Base-by-base conservation (phyloP, 92 coral and sea anemone genomes). In the Bergia puertoricense region DNA sequence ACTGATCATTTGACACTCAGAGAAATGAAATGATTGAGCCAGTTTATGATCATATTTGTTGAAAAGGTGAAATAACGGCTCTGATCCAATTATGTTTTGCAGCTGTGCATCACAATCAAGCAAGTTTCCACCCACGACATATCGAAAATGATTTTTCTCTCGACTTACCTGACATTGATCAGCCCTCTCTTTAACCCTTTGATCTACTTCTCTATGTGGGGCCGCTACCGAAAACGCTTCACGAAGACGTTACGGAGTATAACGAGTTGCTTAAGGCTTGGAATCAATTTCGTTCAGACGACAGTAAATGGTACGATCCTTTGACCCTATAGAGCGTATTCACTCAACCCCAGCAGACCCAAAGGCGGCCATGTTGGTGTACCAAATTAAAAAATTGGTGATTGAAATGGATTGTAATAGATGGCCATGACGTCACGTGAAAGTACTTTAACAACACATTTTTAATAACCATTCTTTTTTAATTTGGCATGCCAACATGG, bases 91-190 rank as follows among this genome's bases (percentile, higher is more conserved):
- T 46, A 66, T 39, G 6, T 14, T 65, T 82, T 82, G 5, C 50
- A 85, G 88, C 30, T 85, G 44, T 85, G 88, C 39, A 71, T 85
- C 40, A 85, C 88, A 6, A 36, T 85, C 65, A 69, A 85, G 80
- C 88, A 85, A 85, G 67, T 85, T 71, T 85, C 68, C 8, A 42
- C 41, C 6, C 42, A 20, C 51, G 88, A 85, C 79, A 71, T 85
- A 57, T 85, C 88, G 13, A 4, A 45, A 62, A 85, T 85, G 88
- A 43, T 85, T 8, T 72, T 85, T 46, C 23, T 85, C 39, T 51
- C 88, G 2, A 40, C 88, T 11, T 85, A 71, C n/a, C 88, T 85
- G 67, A 57, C 88, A 0, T 77, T 71, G 22, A 45, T 57, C 46
- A 85, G 88, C 46, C 88, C 88, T 37, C 18, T 85, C 22, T 74